Base-by-base conservation (phyloP, 2,888 invertebrate species). In the Cryptocephalus moraei region DNA sequence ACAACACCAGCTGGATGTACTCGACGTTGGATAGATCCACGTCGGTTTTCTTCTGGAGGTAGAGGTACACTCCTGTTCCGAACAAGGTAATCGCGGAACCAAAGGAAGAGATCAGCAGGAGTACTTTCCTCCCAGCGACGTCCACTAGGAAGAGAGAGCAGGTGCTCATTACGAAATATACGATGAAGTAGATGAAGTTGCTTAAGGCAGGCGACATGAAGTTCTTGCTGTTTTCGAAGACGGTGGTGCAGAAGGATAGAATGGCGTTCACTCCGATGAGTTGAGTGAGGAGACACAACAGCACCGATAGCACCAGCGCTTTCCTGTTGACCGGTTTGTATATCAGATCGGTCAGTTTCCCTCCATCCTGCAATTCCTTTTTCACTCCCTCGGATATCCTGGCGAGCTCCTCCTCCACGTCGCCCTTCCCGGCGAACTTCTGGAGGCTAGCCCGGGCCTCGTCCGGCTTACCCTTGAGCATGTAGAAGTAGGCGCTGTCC, bases 401-500 rank as follows among this genome's bases (percentile, higher is more conserved):
- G 47, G 70, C 72, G 4, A 80, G 61, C 67, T 82, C 82, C 13
- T 75, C 70, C 0, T 41, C 11, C 2, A 53, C 47, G n/a, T 50
- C 51, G 9, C 46, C 39, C n/a, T 34, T 57, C 12, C 83, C 82
- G 58, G 84, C 68, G 51, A 83, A 75, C 69, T 78, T 80, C 12
- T 73, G 67, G 46, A 86, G 61, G 1, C 83, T 75, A 22, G 74
- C 70, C 51, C 76, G 72, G 1, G 86, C 85, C 57, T 79, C 80
- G 33, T 70, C 65, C 36, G 64, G 66, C 56, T 77, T 75, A 6
- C 75, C 75, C 57, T 77, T 77, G 8, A 75, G 73, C 61, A 77
- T 68, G 33, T 81, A 67, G 62, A 78, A 80, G 3, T 79, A 73
- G 0, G 87, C 86, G 0, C 84, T 82, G 65, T 88, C 87, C 0